A percentile compares a stretch with the other conserved stretches of the same genome.
phyloP scores from a whole-genome alignment of 2,888 invertebrate species.

The Pardosa pseudoannulata region DNA sequence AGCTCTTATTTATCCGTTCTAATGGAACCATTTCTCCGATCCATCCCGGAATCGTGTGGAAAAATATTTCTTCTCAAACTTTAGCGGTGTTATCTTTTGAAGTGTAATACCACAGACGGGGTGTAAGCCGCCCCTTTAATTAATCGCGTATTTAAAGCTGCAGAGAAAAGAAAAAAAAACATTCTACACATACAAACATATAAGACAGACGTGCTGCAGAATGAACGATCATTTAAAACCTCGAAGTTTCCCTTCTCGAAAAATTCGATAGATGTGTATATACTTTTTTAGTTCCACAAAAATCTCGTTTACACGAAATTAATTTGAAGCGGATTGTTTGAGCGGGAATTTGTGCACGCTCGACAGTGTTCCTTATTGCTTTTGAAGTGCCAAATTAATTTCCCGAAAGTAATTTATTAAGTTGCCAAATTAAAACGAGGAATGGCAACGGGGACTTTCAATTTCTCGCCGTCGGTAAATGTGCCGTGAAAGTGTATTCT shows the following conservation, averaged over 20 bases:
- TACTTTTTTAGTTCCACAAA: not conserved
- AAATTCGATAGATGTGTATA: not conserved
- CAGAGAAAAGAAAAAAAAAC: not conserved
- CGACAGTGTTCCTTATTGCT: not conserved
- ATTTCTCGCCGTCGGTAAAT: no score
- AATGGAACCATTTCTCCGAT: no score
- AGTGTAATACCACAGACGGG: conserved; percentile 38
- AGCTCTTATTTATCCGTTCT: no score
- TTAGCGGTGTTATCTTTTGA: not conserved
- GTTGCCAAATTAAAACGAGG: not conserved
- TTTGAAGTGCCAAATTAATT: not conserved
- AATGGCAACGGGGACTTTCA: no score
- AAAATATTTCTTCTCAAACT: no score
- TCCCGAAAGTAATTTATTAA: not conserved
- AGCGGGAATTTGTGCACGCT: not conserved
- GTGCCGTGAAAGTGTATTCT: no score
- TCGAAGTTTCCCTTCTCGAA: conserved; percentile 3
- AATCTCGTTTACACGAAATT: not conserved
- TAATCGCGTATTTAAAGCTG: conserved; percentile 34
- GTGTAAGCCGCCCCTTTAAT: conserved; percentile 33
- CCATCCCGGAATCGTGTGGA: no score
- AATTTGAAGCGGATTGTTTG: not conserved
- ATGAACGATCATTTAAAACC: conserved; percentile 57
- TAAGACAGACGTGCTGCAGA: not conserved
- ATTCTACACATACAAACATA: not conserved